Base-by-base conservation (phyloP, 1,140 invertebrate genomes). In the Cherax destructor region DNA sequence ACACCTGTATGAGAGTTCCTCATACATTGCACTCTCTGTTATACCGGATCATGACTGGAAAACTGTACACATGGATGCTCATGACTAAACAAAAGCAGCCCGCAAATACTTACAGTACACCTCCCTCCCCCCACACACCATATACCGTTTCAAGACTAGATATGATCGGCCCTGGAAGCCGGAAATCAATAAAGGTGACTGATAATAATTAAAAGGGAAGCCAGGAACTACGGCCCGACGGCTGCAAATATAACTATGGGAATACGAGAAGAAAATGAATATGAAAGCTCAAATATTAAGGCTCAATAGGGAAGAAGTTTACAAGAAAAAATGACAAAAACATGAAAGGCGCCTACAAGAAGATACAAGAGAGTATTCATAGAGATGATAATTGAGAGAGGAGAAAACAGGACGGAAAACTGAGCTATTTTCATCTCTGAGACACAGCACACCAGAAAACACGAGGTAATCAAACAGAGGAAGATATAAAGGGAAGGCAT, bases 211-310 rank as follows among this genome's bases (percentile, higher is more conserved):
- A 10, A n/a, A 41, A 76, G 74, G 41, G 21, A 76, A 76, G 41
- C 10, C 10, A 76, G 21, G 3, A n/a, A n/a, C 10, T 10, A 41
- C 10, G 21, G 41, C 10, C n/a, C 10, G 74, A 13, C 10, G 41
- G 10, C 10, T 10, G 21, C n/a, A 13, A n/a, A 10, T 10, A 41
- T 10, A n/a, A n/a, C n/a, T 18, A 76, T n/a, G 41, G 21, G n/a
- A n/a, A 76, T n/a, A n/a, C 11, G 74, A 76, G 74, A 76, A 76
- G 74, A 76, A 76, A n/a, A n/a, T 24, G 74, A n/a, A n/a, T 24
- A 41, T 10, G 41, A 41, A 76, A 9, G n/a, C n/a, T 41, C 30
- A 41, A 41, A 41, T 2, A 41, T 41, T 41, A 41, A 76, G 74
- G 65, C 13, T 13, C 13, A 69, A 69, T 13, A 69, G 21, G 21